phyloP scores from a whole-genome alignment of 2,113 vertebrate species.

The Oryzias javanicus region DNA sequence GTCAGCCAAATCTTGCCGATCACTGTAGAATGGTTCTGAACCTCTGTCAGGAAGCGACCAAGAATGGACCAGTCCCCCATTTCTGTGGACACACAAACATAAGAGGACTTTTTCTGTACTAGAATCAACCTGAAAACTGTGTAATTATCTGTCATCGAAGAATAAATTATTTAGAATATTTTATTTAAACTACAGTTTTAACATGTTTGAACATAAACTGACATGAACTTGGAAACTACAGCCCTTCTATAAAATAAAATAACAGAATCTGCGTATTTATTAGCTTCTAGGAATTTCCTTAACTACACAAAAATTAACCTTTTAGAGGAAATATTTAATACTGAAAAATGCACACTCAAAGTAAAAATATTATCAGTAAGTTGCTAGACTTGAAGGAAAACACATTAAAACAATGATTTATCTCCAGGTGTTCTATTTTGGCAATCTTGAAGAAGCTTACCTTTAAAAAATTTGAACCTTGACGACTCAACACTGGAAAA shows the following conservation, averaged over 20 bases:
- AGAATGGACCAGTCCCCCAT: slow-evolving; percentile 78
- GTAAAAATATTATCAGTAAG: neutral
- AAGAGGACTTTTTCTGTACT: neutral
- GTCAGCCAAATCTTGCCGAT: slow-evolving; percentile 79
- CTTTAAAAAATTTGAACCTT: slow-evolving; percentile 51
- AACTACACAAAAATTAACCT: too few species aligned
- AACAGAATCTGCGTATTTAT: too few species aligned
- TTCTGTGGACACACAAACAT: slow-evolving; percentile 42
- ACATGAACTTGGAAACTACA: too few species aligned
- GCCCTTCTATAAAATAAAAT: too few species aligned
- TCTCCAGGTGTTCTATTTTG: too few species aligned
- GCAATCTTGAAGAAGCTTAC: slow-evolving; percentile 35
- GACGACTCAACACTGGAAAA: slow-evolving; percentile 52
- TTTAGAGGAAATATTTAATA: too few species aligned
- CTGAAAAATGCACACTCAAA: neutral
- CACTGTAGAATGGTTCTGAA: slow-evolving; percentile 75
- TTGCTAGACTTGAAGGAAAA: neutral
- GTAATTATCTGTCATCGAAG: too few species aligned
- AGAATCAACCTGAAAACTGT: too few species aligned
- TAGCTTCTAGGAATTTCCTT: too few species aligned
- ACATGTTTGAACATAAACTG: too few species aligned
- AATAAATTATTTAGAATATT: too few species aligned
- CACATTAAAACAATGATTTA: neutral
- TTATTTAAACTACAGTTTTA: too few species aligned
- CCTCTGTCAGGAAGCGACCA: slow-evolving; percentile 72